Conservation (phyloP, 2,888 invertebrate species). For the Megamerina dolium region DNA sequence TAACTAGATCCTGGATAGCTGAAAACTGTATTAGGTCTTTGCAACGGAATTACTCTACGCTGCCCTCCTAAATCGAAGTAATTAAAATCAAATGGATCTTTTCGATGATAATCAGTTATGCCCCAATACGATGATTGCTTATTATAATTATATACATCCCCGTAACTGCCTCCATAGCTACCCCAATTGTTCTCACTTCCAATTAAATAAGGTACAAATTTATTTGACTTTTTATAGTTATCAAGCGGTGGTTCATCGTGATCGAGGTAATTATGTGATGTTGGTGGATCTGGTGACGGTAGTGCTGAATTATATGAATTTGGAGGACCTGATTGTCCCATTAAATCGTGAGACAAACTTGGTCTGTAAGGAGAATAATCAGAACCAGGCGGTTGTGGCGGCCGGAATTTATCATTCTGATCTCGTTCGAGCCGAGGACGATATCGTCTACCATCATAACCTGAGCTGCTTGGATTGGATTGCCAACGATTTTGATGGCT, state of each 20-base stretch:
- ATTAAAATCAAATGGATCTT: conserved; percentile 45
- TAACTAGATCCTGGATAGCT: conserved; percentile 51
- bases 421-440: conserved; percentile 32
- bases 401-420: conserved; percentile 38
- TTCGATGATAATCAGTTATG: conserved; percentile 47
- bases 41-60: conserved; percentile 37
- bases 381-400: conserved; percentile 37
- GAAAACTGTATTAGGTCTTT: conserved; percentile 49
- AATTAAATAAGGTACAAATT: conserved; percentile 56
- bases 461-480: conserved; percentile 41
- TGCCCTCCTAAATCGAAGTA: conserved; percentile 50
- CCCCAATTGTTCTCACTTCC: conserved; percentile 54
- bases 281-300: conserved; percentile 21
- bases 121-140: conserved; percentile 54
- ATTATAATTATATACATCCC: conserved; percentile 47
- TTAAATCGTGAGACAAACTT: conserved; percentile 23
- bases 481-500: conserved; percentile 41
- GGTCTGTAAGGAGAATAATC: conserved; percentile 43
- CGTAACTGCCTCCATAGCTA: conserved; percentile 59
- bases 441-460: conserved; percentile 33
- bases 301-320: conserved; percentile 22
- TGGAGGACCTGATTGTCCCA: conserved; percentile 17
- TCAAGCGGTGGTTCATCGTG: conserved; percentile 24
- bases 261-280: conserved; percentile 40
- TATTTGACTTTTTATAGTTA: conserved; percentile 35